Evolutionary conservation across 2,113 vertebrate species (phyloP).

Genomic region (Neodon shergylaensis): DNA sequence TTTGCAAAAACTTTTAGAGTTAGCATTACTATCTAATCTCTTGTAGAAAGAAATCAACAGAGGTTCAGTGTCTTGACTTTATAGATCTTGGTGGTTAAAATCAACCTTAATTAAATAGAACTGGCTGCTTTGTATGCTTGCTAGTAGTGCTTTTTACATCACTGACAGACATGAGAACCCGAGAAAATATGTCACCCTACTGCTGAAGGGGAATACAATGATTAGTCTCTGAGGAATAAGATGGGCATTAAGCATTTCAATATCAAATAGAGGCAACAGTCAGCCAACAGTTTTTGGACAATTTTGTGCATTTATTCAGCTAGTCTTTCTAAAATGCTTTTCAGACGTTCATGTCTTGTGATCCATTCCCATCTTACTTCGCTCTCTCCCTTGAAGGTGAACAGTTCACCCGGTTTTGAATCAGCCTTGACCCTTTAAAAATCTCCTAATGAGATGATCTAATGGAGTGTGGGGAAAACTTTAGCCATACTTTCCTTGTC

Average conservation of each 20-base stretch:
- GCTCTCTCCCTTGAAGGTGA: neutral
- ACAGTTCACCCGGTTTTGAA: neutral
- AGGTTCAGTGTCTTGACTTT: neutral
- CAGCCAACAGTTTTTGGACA: neutral
- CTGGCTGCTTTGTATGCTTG: neutral
- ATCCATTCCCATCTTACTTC: neutral
- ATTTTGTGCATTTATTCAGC: neutral
- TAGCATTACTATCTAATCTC: neutral
- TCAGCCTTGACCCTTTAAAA: constrained; percentile 42
- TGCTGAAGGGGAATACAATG: neutral
- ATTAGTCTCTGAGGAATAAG: neutral
- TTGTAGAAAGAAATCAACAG: neutral
- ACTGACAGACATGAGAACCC: neutral
- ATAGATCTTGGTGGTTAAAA: neutral
- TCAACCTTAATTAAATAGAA: neutral
- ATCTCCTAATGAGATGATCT: neutral
- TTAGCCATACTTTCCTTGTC: neutral
- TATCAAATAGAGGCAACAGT: neutral
- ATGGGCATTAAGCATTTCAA: neutral
- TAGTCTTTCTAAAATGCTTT: neutral
- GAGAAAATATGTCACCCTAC: neutral
- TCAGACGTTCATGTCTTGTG: neutral
- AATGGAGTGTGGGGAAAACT: neutral
- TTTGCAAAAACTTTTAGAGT: constrained; percentile 13
- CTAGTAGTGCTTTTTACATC: neutral